Evolutionary conservation across 2,888 invertebrate genomes (phyloP).

Genomic region (Geophilus truncorum): DNA sequence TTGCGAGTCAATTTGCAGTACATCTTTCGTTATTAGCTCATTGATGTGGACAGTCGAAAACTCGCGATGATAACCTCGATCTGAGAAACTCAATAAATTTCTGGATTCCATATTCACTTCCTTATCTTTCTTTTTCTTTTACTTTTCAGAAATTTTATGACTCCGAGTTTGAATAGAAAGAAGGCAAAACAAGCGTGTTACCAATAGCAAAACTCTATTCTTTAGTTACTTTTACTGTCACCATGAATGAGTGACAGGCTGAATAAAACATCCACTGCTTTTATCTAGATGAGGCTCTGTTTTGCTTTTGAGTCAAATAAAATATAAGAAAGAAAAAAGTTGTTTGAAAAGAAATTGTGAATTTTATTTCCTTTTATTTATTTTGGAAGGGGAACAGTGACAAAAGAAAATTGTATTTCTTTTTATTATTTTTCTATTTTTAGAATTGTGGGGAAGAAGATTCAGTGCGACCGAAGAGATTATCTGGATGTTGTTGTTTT

Average conservation of each 20-base stretch:
- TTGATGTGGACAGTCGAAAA: neutral
- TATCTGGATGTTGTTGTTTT: neutral
- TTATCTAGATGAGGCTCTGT: neutral
- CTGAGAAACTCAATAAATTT: neutral
- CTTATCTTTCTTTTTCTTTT: neutral
- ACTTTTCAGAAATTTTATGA: neutral
- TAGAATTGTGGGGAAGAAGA: neutral
- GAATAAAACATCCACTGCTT: neutral
- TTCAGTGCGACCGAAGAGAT: neutral
- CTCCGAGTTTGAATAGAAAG: neutral
- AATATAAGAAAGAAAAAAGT: neutral
- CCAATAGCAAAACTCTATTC: neutral
- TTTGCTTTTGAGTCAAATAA: neutral
- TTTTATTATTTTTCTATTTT: neutral
- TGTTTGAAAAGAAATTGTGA: neutral
- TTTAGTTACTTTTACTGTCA: neutral
- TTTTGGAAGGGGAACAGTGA: neutral
- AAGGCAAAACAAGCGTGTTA: neutral
- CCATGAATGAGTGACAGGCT: neutral
- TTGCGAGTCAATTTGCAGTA: neutral
- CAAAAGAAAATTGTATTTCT: neutral
- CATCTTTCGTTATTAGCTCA: neutral
- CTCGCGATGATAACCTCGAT: neutral
- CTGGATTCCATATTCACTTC: neutral
- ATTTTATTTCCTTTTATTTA: neutral